Conservation (phyloP, 2,888 invertebrate genomes). For the Trichogramma evanescens region DNA sequence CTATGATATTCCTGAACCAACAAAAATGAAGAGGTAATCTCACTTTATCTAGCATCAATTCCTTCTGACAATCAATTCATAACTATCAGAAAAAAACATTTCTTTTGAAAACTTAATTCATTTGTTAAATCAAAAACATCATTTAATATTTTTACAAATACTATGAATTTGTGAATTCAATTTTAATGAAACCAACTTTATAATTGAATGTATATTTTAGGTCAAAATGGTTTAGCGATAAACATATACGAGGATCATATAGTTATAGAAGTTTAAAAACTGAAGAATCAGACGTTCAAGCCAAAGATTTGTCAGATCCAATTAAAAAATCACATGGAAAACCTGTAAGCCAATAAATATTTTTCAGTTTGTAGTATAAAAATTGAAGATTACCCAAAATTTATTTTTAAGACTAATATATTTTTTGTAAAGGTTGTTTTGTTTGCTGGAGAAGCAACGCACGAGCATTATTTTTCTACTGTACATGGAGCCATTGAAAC, state of each 20-base stretch:
- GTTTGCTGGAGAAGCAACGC: constrained; percentile 65
- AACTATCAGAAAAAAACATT: too few relatives aligned
- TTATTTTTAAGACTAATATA: constrained; percentile 7
- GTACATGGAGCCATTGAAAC: constrained; percentile 69
- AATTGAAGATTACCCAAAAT: constrained; percentile 4
- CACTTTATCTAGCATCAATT: not conserved
- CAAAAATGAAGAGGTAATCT: constrained; percentile 50
- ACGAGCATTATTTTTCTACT: constrained; percentile 58
- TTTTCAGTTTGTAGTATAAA: not conserved
- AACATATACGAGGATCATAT: constrained; percentile 67
- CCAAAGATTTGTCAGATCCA: constrained; percentile 55
- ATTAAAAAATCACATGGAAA: constrained; percentile 48
- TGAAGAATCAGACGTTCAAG: constrained; percentile 50
- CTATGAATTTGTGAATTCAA: not conserved
- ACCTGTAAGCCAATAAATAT: constrained; percentile 33
- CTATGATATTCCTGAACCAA: constrained; percentile 51
- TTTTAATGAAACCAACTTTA: not conserved
- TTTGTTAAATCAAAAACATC: not conserved
- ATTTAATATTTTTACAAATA: not conserved
- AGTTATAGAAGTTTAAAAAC: constrained; percentile 54
- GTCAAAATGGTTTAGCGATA: constrained; percentile 65
- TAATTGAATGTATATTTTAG: constrained; percentile 43
- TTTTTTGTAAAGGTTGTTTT: constrained; percentile 49
- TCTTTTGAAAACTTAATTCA: not conserved
- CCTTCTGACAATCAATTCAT: too few relatives aligned